Percentiles rank a stretch among this genome's conserved stretches.
Evolutionary conservation across 2,113 vertebrate genomes (phyloP).

Genomic region (Prochilodus magdalenae): DNA sequence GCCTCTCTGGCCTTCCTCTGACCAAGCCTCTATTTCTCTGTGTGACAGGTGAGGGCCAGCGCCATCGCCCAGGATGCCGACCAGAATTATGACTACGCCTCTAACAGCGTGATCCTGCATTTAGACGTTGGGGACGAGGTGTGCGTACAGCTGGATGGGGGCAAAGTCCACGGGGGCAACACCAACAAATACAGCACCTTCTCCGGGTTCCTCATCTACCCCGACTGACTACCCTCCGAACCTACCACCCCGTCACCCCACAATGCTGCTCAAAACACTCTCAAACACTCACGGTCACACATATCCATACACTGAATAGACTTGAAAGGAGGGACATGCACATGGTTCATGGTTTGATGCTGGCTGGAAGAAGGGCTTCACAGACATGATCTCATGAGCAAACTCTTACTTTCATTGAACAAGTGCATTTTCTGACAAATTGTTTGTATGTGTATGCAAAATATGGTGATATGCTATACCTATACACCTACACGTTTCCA

Average conservation of each 20-base stretch:
- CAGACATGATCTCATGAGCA: slow-evolving; percentile 56
- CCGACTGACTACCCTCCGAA: slow-evolving; percentile 77
- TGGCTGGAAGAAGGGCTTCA: slow-evolving; percentile 36
- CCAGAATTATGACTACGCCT: slow-evolving; percentile 95
- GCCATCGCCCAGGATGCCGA: slow-evolving; percentile 83
- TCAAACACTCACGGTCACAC: slow-evolving; percentile 45
- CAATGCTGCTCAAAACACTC: slow-evolving; percentile 43
- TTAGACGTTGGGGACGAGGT: slow-evolving; percentile 94
- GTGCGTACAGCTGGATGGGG: slow-evolving; percentile 92
- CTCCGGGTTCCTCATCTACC: slow-evolving; percentile 95
- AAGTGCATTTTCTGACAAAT: slow-evolving; percentile 55
- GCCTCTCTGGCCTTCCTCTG: slow-evolving; percentile 58
- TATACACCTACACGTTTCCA: slow-evolving; percentile 53
- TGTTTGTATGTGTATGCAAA: slow-evolving; percentile 63
- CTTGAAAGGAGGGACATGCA: slow-evolving; percentile 37
- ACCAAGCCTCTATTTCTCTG: slow-evolving; percentile 53
- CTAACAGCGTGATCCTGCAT: slow-evolving; percentile 94
- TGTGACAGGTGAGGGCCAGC: slow-evolving; percentile 80
- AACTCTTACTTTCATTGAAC: slow-evolving; percentile 50
- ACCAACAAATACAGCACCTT: slow-evolving; percentile 98
- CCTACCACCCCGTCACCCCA: slow-evolving; percentile 1
- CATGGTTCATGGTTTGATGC: slow-evolving; percentile 17
- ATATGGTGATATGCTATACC: slow-evolving; percentile 61
- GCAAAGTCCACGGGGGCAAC: slow-evolving; percentile 94
- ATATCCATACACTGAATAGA: slow-evolving; percentile 50